phyloP scores from a whole-genome alignment of 2,797 vertebrate species.

The Cuculus canorus region DNA sequence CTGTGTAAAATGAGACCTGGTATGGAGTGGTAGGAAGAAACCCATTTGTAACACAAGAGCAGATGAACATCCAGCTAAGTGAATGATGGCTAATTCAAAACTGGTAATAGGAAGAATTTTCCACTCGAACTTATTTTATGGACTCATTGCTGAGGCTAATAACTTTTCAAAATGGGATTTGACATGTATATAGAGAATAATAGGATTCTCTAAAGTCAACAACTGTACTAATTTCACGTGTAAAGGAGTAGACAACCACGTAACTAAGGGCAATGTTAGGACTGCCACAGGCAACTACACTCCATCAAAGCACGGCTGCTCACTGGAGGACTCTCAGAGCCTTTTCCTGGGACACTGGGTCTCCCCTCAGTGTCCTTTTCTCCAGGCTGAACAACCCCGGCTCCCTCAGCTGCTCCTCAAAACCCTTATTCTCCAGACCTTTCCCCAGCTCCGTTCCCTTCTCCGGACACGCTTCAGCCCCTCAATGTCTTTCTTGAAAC shows the following conservation, averaged over 20 bases:
- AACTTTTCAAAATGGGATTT: accelerated
- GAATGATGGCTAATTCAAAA: background rate
- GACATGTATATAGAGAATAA: accelerated
- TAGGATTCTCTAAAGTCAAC: background rate
- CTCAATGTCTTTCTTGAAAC: too few species aligned
- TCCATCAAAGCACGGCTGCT: accelerated
- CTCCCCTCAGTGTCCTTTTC: too few species aligned
- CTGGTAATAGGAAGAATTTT: background rate
- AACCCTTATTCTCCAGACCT: too few species aligned
- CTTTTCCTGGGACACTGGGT: accelerated
- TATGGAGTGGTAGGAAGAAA: background rate
- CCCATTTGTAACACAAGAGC: background rate
- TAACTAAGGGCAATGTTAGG: background rate
- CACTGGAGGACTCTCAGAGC: accelerated
- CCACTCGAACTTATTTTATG: background rate
- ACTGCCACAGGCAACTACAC: accelerated
- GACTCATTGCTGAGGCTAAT: background rate
- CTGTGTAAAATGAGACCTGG: background rate
- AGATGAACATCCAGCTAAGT: background rate
- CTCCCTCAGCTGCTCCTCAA: too few species aligned
- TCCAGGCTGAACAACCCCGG: too few species aligned
- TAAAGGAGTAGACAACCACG: background rate
- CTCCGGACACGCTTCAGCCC: too few species aligned
- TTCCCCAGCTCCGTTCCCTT: too few species aligned
- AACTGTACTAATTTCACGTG: accelerated